Percentiles rank a stretch among this genome's conserved stretches.
Conservation (phyloP, 2,888 invertebrate genomes). For the Chloromyia formosa region DNA sequence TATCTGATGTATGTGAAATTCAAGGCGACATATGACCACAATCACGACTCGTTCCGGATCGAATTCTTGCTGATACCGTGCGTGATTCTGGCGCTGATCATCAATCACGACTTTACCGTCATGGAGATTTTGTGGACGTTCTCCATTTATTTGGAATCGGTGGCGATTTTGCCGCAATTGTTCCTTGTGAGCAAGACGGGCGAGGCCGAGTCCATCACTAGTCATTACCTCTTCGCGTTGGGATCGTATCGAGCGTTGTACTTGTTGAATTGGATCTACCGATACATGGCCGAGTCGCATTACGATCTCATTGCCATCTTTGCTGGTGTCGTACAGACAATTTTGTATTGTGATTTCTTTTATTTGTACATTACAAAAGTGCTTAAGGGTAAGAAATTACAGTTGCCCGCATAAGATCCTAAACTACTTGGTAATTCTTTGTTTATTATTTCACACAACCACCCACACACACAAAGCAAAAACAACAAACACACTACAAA, state of each 20-base stretch:
- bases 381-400: slow-evolving; percentile 94
- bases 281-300: slow-evolving; percentile 92
- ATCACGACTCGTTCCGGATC: slow-evolving; percentile 98
- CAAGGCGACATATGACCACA: slow-evolving; percentile 96
- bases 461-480: slow-evolving; percentile 3
- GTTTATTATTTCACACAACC: slow-evolving; percentile 15
- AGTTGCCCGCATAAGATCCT: slow-evolving; percentile 84
- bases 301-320: slow-evolving; percentile 97
- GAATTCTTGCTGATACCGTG: slow-evolving; percentile 93
- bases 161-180: slow-evolving; percentile 97
- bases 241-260: slow-evolving; percentile 92
- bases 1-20: slow-evolving; percentile 97
- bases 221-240: slow-evolving; percentile 93
- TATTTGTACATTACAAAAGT: slow-evolving; percentile 99
- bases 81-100: slow-evolving; percentile 83
- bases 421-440: slow-evolving; percentile 6
- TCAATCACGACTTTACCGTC: slow-evolving; percentile 94
- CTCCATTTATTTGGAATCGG: slow-evolving; percentile 98
- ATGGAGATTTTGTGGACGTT: slow-evolving; percentile 99
- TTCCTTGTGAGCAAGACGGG: slow-evolving; percentile 98
- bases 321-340: slow-evolving; percentile 96
- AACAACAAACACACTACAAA: neutral
- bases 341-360: slow-evolving; percentile 99
- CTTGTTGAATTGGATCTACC: slow-evolving; percentile 93
- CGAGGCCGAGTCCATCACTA: slow-evolving; percentile 99